Evolutionary conservation across 2,113 vertebrate genomes (phyloP), one percentile per base, ranked within the genome.

Genomic region (Petromus typicus): DNA sequence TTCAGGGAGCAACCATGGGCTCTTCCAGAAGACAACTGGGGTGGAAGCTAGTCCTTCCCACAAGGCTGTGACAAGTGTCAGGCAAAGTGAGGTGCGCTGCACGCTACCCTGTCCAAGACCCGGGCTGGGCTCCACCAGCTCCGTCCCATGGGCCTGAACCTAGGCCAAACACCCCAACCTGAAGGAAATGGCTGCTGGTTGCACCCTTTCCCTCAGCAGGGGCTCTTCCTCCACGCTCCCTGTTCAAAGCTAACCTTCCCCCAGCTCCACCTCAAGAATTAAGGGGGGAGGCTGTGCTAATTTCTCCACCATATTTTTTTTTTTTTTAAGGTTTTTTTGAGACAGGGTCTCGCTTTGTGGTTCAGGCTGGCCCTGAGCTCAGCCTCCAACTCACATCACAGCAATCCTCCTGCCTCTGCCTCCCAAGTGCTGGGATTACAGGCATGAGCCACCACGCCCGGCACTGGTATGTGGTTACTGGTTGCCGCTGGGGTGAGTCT

Each of bases 261-360:
- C 22, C 61, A 67, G n/a, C 43, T 94, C 45, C 25, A 67, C 20
- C 37, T 86, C 59, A 85, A 82, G 57, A 81, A 91, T 67, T 80
- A 75, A 71, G 20, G 94, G 71, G 27, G 66, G 27, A 80, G 89
- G n/a, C n/a, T n/a, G 73, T 86, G 84, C 61, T 80, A 86, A 89
- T 91, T 79, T 80, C 30, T 32, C 92, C 56, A 69, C 79, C 40
- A 69, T 64, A 48, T 59, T 67, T 83, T 87, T 95, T 92, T n/a
- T n/a, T n/a, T n/a, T n/a, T n/a, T n/a, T n/a, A n/a, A n/a, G n/a
- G n/a, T n/a, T n/a, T n/a, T n/a, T n/a, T n/a, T n/a, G n/a, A n/a
- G n/a, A n/a, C n/a, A n/a, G n/a, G n/a, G n/a, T n/a, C n/a, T n/a
- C n/a, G n/a, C n/a, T n/a, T n/a, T n/a, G n/a, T n/a, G n/a, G n/a